Conservation (phyloP, 2,797 vertebrate genomes). For the Sardinella longiceps region DNA sequence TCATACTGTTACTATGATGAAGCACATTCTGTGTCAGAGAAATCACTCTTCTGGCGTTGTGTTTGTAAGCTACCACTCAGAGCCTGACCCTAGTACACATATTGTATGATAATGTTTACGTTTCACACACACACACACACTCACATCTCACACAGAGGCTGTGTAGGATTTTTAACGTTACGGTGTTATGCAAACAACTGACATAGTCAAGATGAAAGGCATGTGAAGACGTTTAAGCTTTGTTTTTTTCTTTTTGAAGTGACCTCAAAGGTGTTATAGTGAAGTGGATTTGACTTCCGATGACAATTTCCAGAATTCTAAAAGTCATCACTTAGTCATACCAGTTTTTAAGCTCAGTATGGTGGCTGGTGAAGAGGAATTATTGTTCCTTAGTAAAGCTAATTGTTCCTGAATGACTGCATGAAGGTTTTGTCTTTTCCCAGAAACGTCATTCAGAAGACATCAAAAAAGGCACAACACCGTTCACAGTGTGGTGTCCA, state of each 20-base stretch:
- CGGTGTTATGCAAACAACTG: conserved; percentile 12
- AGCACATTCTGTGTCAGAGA: not conserved
- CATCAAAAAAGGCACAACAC: not conserved
- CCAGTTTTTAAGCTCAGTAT: not conserved
- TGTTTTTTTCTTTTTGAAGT: not conserved
- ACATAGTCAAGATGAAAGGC: not conserved
- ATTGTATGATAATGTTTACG: not conserved
- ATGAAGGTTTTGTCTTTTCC: not conserved
- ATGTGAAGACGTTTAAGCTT: not conserved
- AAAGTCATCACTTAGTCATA: not conserved
- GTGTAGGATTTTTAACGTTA: not conserved
- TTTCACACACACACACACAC: not conserved
- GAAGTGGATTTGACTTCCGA: not conserved
- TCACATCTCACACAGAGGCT: not conserved
- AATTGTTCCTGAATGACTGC: not conserved
- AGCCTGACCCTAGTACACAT: not conserved
- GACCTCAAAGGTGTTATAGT: not conserved
- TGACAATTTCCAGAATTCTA: not conserved
- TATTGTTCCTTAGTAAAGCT: not conserved
- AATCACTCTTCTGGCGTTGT: not conserved
- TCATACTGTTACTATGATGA: conserved; percentile 1
- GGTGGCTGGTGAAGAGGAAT: not conserved
- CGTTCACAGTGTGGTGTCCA: not conserved
- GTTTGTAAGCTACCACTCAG: not conserved
- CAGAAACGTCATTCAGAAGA: not conserved